Evolutionary conservation across 2,888 invertebrate genomes (phyloP), one percentile per base, ranked within the genome.

Genomic region (Lydus trimaculatus): DNA sequence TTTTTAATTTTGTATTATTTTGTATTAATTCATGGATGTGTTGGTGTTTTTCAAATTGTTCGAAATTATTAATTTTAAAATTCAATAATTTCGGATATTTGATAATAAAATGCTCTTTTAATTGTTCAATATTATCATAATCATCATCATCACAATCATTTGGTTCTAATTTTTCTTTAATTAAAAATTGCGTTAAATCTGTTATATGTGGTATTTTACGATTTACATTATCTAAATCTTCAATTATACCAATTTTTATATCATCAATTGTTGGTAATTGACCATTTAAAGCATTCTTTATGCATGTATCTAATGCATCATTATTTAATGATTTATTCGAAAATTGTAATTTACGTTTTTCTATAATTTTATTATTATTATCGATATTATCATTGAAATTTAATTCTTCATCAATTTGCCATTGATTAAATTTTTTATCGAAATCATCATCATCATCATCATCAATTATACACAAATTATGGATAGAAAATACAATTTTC

Each of bases 21-120:
- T 39, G 20, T 1, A 25, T 25, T 7, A 39, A 25, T 20, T 36
- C 62, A 17, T 36, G 39, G 8, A 61, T 52, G 9, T 52, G 67
- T n/a, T 52, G 36, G n/a, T n/a, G n/a, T n/a, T n/a, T n/a, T n/a
- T n/a, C n/a, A n/a, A n/a, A n/a, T n/a, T n/a, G n/a, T 31, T 48
- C 23, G 11, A 64, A 28, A 59, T 20, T 33, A 33, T 28, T 8
- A 1, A 9, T 48, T 33, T 20, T 52, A 31, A 59, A 68, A 56
- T 58, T 73, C 68, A 5, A 76, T 31, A 80, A 67, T n/a, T 68
- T 48, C 0, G 82, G 83, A 70, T 79, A 81, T 67, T 80, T 76
- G 11, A 80, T 77, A 17, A 82, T 72, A 67, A 84, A 84, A 70
- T 84, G 82, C 23, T 78, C 79, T 64, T 81, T 83, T 61, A 83